Base-by-base conservation (phyloP, 2,113 vertebrate genomes). In the Chrysemys picta region DNA sequence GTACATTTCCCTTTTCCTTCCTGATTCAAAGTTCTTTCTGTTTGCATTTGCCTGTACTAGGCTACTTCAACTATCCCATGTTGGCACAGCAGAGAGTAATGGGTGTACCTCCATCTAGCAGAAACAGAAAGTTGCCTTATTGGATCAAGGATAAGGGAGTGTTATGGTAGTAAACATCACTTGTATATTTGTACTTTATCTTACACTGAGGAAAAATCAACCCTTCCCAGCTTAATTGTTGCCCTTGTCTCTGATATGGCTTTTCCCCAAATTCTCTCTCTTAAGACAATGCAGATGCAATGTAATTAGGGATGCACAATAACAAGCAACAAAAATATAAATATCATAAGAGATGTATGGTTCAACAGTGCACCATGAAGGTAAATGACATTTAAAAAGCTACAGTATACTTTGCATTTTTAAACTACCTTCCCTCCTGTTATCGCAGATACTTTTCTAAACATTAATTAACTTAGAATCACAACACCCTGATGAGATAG, bases 151-250 rank as follows among this genome's bases (percentile, higher is more conserved):
- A 83, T 49, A 79, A 90, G 89, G 93, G 53, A 89, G 42, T 59
- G 42, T 31, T 90, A 47, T 81, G 25, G 59, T 76, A 78, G 29
- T 76, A 85, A 89, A 59, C 52, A 82, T 89, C 82, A 49, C 86
- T 94, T 91, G 88, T 25, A 85, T 96, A 94, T 89, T 93, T 95
- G 84, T 80, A 24, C 54, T 81, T 90, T 54, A 79, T 16, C 85
- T 96, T 91, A 78, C 80, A 76, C 83, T 91, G 50, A 82, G 94
- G 69, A 53, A 84, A 93, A 94, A 88, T 29, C 45, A 88, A 65
- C 5, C 83, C 49, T 86, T 96, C 94, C 49, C 45, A 94, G 53
- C 35, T 93, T 93, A 84, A 95, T 95, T 93, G 72, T 50, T 95
- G 81, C 56, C 91, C 53, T 94, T 96, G 72, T 96, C 52, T 94